These are phyloP conservation scores for Bombus soroeensis DNA, from an alignment of 1,140 invertebrate species.

Conservation along the genomic window DNA sequence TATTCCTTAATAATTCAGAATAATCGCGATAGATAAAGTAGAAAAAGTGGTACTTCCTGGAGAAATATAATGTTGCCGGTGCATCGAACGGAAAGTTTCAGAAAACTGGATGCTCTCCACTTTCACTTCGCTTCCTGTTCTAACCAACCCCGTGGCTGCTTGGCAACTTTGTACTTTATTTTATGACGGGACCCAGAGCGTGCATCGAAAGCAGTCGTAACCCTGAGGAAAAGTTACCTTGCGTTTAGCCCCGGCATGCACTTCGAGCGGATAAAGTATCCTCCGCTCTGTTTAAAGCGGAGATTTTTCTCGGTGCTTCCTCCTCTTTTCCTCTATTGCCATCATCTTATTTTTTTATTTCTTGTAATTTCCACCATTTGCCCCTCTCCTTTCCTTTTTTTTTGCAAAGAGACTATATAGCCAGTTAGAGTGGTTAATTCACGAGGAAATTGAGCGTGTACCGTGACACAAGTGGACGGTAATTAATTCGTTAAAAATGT, in stretches of 20 bases:
- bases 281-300: slow-evolving; percentile 19
- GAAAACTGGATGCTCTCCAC: slow-evolving; percentile 15
- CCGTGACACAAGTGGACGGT: slow-evolving; percentile 31
- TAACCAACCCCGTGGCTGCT: slow-evolving; percentile 10
- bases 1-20: not conserved
- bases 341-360: not conserved
- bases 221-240: slow-evolving; percentile 35
- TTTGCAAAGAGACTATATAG: slow-evolving; percentile 11
- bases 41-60: not conserved
- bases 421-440: slow-evolving; percentile 22
- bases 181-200: not conserved
- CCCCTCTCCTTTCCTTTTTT: not conserved
- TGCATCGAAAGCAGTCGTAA: slow-evolving; percentile 37
- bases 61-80: not conserved
- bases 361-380: not conserved
- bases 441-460: slow-evolving; percentile 34
- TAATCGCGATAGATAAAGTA: not conserved
- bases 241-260: slow-evolving; percentile 15
- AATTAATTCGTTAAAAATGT: slow-evolving; percentile 51
- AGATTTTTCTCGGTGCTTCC: not conserved
- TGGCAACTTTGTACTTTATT: slow-evolving; percentile 42
- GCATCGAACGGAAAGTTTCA: slow-evolving; percentile 21
- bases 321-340: not conserved
- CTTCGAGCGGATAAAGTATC: slow-evolving; percentile 36
- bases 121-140: slow-evolving; percentile 44